These are phyloP conservation scores for Drosophila ercepeae DNA, from an alignment of 1,140 invertebrate species.

Conservation along the genomic window DNA sequence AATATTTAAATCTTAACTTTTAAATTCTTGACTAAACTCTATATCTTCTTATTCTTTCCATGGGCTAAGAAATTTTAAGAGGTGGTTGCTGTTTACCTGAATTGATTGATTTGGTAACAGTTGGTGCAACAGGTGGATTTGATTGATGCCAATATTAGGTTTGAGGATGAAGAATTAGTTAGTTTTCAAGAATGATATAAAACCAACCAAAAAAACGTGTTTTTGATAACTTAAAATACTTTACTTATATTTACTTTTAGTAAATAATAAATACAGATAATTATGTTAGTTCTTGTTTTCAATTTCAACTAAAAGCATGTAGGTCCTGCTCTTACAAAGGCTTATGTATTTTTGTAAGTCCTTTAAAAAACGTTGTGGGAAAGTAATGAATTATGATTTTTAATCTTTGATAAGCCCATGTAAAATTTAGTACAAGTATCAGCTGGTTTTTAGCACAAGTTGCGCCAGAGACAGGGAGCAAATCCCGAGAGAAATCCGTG, in stretches of 20 bases:
- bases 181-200: no score
- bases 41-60: background rate
- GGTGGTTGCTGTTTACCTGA: background rate
- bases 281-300: no score
- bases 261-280: no score
- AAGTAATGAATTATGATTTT: background rate
- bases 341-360: no score
- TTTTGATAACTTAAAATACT: no score
- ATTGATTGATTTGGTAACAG: constrained; percentile 20
- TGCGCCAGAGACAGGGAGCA: constrained; percentile 11
- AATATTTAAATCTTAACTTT: no score
- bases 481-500: constrained; percentile 4
- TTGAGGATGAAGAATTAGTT: no score
- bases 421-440: constrained; percentile 49
- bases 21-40: no score
- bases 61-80: background rate
- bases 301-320: no score
- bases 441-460: constrained; percentile 64
- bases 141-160: background rate
- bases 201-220: background rate
- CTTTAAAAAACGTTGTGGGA: no score
- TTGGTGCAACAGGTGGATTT: constrained; percentile 55
- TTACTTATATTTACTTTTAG: no score
- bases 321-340: no score
- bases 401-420: background rate